These are phyloP conservation scores for Lagopus muta DNA, from an alignment of 2,113 vertebrate species.

Conservation along the genomic window DNA sequence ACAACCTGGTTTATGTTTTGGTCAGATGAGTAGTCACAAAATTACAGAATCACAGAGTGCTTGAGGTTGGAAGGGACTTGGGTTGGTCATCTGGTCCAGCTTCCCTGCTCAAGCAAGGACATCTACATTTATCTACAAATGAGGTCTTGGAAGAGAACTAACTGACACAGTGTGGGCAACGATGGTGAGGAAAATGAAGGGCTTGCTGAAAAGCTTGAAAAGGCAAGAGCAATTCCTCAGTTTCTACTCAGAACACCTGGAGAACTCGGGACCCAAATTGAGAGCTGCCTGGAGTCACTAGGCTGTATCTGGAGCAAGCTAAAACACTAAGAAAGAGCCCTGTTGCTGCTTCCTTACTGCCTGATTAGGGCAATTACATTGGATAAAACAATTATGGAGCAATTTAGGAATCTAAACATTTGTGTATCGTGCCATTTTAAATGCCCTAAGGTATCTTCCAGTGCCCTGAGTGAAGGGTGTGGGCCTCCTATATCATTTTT, in stretches of 20 bases:
- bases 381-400: neutral
- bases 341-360: neutral
- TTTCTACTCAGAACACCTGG: neutral
- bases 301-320: accelerated
- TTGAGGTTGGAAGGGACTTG: neutral
- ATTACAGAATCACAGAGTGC: neutral
- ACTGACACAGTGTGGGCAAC: neutral
- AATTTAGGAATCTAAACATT: neutral
- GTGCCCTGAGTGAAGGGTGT: accelerated
- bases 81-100: neutral
- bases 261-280: neutral
- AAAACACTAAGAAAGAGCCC: neutral
- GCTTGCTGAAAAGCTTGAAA: neutral
- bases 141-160: neutral
- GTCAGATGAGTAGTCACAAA: neutral
- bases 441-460: neutral
- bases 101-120: neutral
- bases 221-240: neutral
- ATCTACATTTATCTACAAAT: neutral
- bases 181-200: neutral
- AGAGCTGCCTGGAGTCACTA: neutral
- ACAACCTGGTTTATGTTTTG: neutral
- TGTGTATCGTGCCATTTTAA: neutral
- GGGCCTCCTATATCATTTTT: neutral
- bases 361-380: neutral